Percentiles rank a stretch among this genome's conserved stretches.
Conservation (phyloP, 2,113 vertebrate species). For the Miniopterus natalensis region DNA sequence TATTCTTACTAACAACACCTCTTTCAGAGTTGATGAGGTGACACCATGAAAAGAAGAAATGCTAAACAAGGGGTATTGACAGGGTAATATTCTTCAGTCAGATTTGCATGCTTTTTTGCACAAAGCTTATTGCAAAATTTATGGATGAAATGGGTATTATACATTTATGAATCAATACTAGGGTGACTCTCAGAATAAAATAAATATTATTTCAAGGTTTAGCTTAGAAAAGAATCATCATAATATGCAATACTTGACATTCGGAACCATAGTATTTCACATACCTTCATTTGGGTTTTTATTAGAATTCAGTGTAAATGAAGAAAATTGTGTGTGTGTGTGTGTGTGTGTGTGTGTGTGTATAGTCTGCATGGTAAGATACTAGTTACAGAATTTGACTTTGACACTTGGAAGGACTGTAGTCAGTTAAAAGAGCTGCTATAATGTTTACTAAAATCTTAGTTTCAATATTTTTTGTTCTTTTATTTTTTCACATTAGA, state of each 20-base stretch:
- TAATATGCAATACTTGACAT: neutral
- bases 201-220: neutral
- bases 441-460: neutral
- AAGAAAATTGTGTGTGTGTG: neutral
- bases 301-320: neutral
- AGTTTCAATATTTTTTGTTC: neutral
- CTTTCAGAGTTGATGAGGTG: neutral
- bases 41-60: neutral
- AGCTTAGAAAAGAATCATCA: neutral
- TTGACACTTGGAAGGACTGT: neutral
- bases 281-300: neutral
- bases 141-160: neutral
- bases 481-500: neutral
- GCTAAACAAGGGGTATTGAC: rapidly evolving
- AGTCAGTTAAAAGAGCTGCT: neutral
- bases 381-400: neutral
- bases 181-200: neutral
- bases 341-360: too few species aligned
- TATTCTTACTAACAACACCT: neutral
- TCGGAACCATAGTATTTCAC: neutral
- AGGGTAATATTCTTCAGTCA: neutral
- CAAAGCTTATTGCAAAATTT: neutral
- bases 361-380: neutral
- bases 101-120: neutral
- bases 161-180: neutral